Conservation (phyloP, 2,797 vertebrate genomes). For the Sebastes taczanowskii region DNA sequence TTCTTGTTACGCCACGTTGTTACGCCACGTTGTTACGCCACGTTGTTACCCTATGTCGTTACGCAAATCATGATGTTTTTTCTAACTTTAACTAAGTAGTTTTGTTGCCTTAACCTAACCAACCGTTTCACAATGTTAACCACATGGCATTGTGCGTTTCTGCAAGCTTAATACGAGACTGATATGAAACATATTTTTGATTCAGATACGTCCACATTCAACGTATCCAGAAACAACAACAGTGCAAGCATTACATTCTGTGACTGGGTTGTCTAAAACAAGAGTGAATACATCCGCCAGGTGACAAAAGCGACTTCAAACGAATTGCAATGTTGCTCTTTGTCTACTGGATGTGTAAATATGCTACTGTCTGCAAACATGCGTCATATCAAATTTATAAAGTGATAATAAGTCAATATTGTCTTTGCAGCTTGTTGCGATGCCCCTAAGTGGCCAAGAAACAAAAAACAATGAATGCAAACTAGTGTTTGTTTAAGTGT, state of each 20-base stretch:
- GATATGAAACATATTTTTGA: background rate
- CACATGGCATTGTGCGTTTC: background rate
- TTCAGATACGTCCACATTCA: background rate
- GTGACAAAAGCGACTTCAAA: background rate
- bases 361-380: background rate
- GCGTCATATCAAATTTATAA: conserved; percentile 4
- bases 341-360: conserved; percentile 6
- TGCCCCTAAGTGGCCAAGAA: background rate
- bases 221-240: background rate
- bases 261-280: too few species aligned
- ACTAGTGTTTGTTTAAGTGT: background rate
- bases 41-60: too few species aligned
- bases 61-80: too few species aligned
- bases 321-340: background rate
- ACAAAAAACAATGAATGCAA: background rate
- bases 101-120: background rate
- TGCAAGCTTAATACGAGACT: too few species aligned
- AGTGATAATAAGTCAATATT: conserved; percentile 5
- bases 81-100: background rate
- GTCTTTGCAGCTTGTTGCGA: background rate
- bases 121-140: background rate
- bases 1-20: too few species aligned
- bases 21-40: too few species aligned
- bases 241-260: background rate
- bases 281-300: background rate